Evolutionary conservation across 1,140 invertebrate genomes (phyloP).

Genomic region (Dendrolimus punctatus): DNA sequence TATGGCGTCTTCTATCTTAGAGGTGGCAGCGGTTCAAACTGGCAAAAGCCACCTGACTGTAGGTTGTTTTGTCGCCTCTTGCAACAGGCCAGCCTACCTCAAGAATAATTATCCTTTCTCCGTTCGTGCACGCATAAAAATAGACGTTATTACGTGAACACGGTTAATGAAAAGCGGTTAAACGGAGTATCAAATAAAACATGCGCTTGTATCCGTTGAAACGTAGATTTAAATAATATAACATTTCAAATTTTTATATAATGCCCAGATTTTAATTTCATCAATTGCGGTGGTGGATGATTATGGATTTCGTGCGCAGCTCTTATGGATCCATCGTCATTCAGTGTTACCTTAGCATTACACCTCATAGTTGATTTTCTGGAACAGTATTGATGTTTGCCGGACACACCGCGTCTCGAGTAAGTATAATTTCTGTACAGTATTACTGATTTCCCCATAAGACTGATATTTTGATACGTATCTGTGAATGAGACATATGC

Average conservation of each 20-base stretch:
- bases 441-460: conserved; percentile 1
- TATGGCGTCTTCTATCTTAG: no score
- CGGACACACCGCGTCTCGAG: background rate
- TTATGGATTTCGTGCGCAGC: conserved; percentile 4
- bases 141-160: no score
- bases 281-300: conserved; percentile 12
- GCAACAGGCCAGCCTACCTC: background rate
- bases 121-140: no score
- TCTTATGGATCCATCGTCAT: background rate
- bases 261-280: background rate
- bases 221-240: background rate
- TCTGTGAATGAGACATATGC: background rate
- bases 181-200: no score
- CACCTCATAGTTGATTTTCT: conserved; percentile 1
- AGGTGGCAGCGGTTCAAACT: no score
- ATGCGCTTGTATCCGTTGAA: background rate
- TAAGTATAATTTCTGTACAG: conserved; percentile 5
- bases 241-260: background rate
- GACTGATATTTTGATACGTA: conserved; percentile 1
- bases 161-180: no score
- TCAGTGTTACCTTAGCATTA: background rate
- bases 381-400: conserved; percentile 2
- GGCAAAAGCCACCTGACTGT: no score
- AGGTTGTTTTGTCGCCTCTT: background rate
- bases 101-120: background rate